Conservation (phyloP, 1,140 invertebrate genomes). For the Atta texana region DNA sequence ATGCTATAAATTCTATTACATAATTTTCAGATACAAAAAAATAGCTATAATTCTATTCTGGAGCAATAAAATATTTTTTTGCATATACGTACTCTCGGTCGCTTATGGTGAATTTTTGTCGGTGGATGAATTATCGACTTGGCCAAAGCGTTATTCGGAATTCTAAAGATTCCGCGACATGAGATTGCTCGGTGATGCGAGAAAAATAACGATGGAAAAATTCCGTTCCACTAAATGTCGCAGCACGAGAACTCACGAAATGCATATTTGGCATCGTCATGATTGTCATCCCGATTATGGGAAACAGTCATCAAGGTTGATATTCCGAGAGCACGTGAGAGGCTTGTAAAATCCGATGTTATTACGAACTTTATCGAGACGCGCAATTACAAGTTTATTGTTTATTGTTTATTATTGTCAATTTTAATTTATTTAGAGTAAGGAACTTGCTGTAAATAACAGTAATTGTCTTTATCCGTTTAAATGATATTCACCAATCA, state of each 20-base stretch:
- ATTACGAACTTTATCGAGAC: not conserved
- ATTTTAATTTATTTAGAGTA: not conserved
- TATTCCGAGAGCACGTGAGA: constrained; percentile 10
- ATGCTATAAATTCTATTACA: too few relatives aligned
- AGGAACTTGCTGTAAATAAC: not conserved
- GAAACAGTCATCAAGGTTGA: constrained; percentile 15
- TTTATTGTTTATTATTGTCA: not conserved
- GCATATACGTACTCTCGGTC: not conserved
- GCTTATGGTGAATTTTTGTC: constrained; percentile 23
- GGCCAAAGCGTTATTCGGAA: not conserved
- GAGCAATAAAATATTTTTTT: too few relatives aligned
- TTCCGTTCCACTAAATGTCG: constrained; percentile 60
- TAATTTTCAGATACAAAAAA: too few relatives aligned
- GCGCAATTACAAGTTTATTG: constrained; percentile 10
- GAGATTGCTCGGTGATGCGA: constrained; percentile 24
- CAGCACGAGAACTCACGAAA: not conserved
- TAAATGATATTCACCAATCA: not conserved
- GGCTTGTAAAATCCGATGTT: constrained; percentile 10
- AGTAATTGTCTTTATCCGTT: not conserved
- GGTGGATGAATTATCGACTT: constrained; percentile 15
- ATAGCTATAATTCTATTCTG: too few relatives aligned
- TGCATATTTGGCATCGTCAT: not conserved
- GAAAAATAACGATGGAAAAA: constrained; percentile 13
- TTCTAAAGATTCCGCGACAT: constrained; percentile 9
- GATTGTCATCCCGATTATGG: constrained; percentile 12